Evolutionary conservation across 2,797 vertebrate species (phyloP), one percentile per base, ranked within the genome.

Genomic region (Lateolabrax maculatus): DNA sequence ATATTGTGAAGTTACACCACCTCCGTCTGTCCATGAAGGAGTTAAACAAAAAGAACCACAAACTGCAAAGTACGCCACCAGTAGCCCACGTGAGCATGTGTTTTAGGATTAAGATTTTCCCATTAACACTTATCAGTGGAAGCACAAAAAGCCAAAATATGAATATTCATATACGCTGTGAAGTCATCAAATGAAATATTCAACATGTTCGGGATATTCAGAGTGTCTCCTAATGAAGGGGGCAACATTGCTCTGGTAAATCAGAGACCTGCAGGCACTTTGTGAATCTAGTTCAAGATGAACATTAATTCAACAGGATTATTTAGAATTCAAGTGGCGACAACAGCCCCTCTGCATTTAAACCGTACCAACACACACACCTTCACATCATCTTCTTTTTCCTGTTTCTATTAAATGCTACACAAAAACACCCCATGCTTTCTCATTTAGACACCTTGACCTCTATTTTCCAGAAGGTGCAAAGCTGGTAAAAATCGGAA

Each of bases 151-250:
- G 67, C 34, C 23, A 68, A 71, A 71, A 48, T 51, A 75, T 87
- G 76, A 87, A 91, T 87, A 89, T 92, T 90, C 83, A 89, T 76
- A 65, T 41, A 37, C 0, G 37, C 65, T 71, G 39, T 67, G 68
- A 80, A 77, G 61, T 71, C 70, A 80, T 71, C 57, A 68, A 57
- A 89, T 88, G 57, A 89, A 92, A 90, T 89, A 90, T 90, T 90
- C 80, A 87, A 64, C 58, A 55, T 48, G 27, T 77, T 80, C 18
- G 44, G 77, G 68, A 82, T 70, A 82, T 74, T 85, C 64, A 84
- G 37, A 85, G 65, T 74, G 74, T 77, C 51, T 81, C 62, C 75
- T 80, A 89, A 76, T 80, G 78, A 83, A 82, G 75, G 68, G 75
- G 69, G 75, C 80, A 76, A 67, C 69, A 37, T 57, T 71, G 75